Evolutionary conservation across 2,888 invertebrate genomes (phyloP), one percentile per base, ranked within the genome.

Genomic region (Acleris sparsana): DNA sequence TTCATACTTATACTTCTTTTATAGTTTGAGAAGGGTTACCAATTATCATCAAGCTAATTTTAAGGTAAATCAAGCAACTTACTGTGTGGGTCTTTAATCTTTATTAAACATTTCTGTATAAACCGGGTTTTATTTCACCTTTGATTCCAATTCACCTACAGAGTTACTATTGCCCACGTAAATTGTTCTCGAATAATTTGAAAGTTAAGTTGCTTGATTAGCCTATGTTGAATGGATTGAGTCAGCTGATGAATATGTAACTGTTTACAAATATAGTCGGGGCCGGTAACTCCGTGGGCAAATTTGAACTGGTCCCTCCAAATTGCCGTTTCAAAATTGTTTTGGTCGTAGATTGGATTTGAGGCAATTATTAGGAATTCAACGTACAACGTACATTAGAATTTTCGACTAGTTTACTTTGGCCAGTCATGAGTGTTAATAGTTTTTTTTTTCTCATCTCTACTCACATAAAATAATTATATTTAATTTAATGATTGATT

Each of bases 1-100:
- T n/a, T 43, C 17, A 17, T 43, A 17, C 7, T 33, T 33, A 22
- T 46, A 6, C 13, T 44, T 60, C 5, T 33, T 44, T 9, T 49
- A 33, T 49, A 48, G 53, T 48, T 59, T 20, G 46, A 55, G 39
- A 29, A 39, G n/a, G 22, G 3, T 44, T n/a, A n/a, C n/a, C n/a
- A n/a, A n/a, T n/a, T 46, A 46, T 22, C 56, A 17, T 57, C 46
- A 9, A 20, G 17, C 5, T 46, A 56, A 58, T 33, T 25, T 29
- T 80, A 87, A 90, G 92, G 90, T 86, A 79, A 86, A 91, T 91
- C 92, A 92, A 92, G 92, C 92, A 92, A 92, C 89, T 82, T 79
- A 73, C 63, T 73, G 82, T 87, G 89, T 91, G 90, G 90, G 89
- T 84, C 86, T 84, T 78, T 68, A 90, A 89, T 84, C 86, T 84